Evolutionary conservation across 1,140 invertebrate species (phyloP).

Genomic region (Drosophila ironensis): DNA sequence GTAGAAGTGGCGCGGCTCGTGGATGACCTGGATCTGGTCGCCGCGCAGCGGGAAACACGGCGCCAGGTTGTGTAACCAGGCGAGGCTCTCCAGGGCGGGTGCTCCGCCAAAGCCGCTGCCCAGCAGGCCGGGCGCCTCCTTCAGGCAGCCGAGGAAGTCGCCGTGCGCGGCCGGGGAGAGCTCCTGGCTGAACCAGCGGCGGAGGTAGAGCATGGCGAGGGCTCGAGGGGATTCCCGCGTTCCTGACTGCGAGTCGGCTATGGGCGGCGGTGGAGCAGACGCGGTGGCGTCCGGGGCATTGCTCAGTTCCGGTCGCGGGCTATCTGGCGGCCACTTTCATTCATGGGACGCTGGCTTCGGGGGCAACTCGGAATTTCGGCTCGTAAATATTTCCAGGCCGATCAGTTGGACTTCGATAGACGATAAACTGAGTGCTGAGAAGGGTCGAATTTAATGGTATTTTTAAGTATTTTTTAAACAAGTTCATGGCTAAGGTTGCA

Average conservation of each 20-base stretch:
- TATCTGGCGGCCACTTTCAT: slow-evolving; percentile 17
- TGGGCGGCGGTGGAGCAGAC: neutral
- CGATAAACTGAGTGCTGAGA: slow-evolving; percentile 2
- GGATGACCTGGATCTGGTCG: slow-evolving; percentile 88
- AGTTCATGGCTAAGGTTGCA: no score
- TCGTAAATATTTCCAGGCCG: slow-evolving; percentile 11
- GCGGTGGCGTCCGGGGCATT: slow-evolving; percentile 6
- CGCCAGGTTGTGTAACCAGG: slow-evolving; percentile 87
- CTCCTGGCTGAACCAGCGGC: slow-evolving; percentile 72
- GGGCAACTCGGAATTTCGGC: neutral
- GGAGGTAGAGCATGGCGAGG: slow-evolving; percentile 61
- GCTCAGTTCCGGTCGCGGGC: neutral
- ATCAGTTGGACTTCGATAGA: neutral
- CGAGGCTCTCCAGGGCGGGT: slow-evolving; percentile 81
- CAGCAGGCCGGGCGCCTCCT: slow-evolving; percentile 52
- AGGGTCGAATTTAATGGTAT: neutral
- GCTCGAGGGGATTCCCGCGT: neutral
- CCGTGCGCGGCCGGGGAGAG: slow-evolving; percentile 46
- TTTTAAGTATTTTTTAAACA: neutral
- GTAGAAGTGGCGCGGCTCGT: slow-evolving; percentile 90
- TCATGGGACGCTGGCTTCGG: slow-evolving; percentile 7
- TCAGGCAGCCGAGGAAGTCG: slow-evolving; percentile 66
- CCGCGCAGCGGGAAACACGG: slow-evolving; percentile 89
- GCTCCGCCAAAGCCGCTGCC: slow-evolving; percentile 37
- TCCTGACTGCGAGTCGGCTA: neutral